These are phyloP conservation scores for Pseudorhiza aurosa DNA, from an alignment of 30 jellyfish, hydroid and myxozoan genomes.

Conservation along the genomic window DNA sequence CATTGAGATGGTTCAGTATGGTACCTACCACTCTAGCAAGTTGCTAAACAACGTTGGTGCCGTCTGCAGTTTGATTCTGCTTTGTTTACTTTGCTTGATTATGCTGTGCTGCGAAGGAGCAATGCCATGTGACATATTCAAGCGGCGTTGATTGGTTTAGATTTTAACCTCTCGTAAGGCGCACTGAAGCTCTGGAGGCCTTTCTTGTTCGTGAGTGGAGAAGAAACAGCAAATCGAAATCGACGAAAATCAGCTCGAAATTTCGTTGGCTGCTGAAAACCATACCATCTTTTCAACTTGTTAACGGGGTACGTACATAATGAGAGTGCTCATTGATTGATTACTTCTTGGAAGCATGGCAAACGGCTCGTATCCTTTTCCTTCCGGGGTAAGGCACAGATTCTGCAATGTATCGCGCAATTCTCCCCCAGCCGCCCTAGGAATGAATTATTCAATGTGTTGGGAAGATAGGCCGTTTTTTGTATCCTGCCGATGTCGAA, in stretches of 20 bases:
- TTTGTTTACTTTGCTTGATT: too few relatives aligned
- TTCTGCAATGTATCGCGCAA: too few relatives aligned
- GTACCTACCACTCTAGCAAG: too few relatives aligned
- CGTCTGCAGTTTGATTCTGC: too few relatives aligned
- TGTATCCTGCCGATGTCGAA: too few relatives aligned
- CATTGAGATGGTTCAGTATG: background rate
- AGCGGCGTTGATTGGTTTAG: conserved; percentile 30
- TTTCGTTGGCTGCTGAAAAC: conserved; percentile 82
- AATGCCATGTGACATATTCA: background rate
- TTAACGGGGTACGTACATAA: conserved; percentile 25
- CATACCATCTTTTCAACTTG: conserved; percentile 54
- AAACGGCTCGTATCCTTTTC: background rate
- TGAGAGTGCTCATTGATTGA: conserved; percentile 12
- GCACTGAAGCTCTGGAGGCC: conserved; percentile 62
- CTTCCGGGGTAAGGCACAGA: conserved; percentile 10
- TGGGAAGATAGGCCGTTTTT: too few relatives aligned
- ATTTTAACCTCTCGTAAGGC: conserved; percentile 65
- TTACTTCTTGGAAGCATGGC: conserved; percentile 31
- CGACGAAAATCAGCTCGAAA: conserved; percentile 70
- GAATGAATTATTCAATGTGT: too few relatives aligned
- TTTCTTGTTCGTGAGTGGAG: conserved; percentile 85
- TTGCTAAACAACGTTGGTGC: too few relatives aligned
- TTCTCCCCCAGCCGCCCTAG: too few relatives aligned
- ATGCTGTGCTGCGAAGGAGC: conserved; percentile 28
- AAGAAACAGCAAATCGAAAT: conserved; percentile 89